Evolutionary conservation across 2,113 vertebrate genomes (phyloP), one percentile per base, ranked within the genome.

Genomic region (Sphyrna mokarran): DNA sequence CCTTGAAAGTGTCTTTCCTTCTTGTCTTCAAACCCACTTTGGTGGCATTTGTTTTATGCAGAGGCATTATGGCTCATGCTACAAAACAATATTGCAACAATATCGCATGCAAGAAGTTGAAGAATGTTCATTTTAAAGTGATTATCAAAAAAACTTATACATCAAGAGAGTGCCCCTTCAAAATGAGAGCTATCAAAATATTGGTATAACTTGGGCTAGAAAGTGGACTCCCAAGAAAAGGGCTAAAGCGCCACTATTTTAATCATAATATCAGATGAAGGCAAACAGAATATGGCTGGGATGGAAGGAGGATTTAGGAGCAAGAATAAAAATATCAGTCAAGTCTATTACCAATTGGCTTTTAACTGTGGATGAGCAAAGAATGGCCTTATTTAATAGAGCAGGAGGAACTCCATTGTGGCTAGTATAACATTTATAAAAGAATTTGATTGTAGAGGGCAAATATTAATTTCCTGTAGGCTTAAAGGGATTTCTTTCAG

Each of bases 381-480:
- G 69, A 54, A 54, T 14, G 22, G 26, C 69, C 69, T 76, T 69
- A 48, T 95, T 69, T 94, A 40, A 68, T 69, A 6, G 93, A 72
- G 69, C 40, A 72, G 26, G 69, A 93, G 26, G 43, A 95, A 95
- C 94, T 48, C 23, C 69, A 95, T 72, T 40, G 43, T 69, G 29
- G 68, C 94, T 95, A 72, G 68, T 95, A 54, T 72, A 95, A 95
- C 94, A 48, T 43, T 95, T 95, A 14, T 72, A 76, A 95, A 70
- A 72, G 94, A 14, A 14, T 72, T 48, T 70, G 66, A 95, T 95
- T 95, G 43, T 54, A 72, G 94, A 95, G 94, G 69, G 94, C 69
- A 97, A 98, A 98, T 97, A 96, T 97, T 98, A 97, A 97, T 98
- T 98, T 98, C 97, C 97, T 97, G 98, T 95, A 23, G 89, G 94